Evolutionary conservation across 2,797 vertebrate genomes (phyloP), one percentile per base, ranked within the genome.

Genomic region (Eurystomus glaucurus): DNA sequence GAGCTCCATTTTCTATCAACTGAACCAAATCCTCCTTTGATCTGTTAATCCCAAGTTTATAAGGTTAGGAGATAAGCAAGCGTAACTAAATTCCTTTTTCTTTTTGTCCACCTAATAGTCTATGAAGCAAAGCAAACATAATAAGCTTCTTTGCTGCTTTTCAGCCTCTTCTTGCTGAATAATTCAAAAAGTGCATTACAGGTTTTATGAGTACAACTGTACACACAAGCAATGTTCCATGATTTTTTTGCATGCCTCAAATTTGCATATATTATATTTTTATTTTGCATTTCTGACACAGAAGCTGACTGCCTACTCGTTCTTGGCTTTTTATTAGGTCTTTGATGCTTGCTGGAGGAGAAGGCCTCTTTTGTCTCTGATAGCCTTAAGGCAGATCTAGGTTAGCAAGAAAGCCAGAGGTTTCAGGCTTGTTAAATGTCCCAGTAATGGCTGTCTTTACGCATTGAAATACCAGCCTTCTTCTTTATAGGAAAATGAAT

Each of bases 41-140:
- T 99, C 99, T 99, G 99, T 99, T 99, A 99, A 99, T 99, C 99
- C 99, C 96, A 98, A 98, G 98, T 99, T 99, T 99, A 99, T 99
- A 99, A 99, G 99, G 99, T 99, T 99, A 99, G 98, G 98, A 99
- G 99, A 99, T 99, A 99, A 99, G 99, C 98, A 98, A 98, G 98
- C 98, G 96, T 99, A 99, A 99, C 98, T 98, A 99, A 99, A 99
- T 98, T 98, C 98, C 98, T 98, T 99, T 99, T 99, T 99, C 98
- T 98, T 99, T 99, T 98, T 97, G 98, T 98, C 97, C 98, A 98
- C 97, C 98, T 99, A 99, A 99, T 99, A 98, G 98, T 98, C 98
- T 98, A 98, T 96, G 98, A 98, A 98, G 98, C 98, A 98, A 98
- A 98, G 97, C 98, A 98, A 98, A 98, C 97, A 98, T 99, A 99